Conservation (phyloP, 1,140 invertebrate genomes). For the Bilobella aurantiaca region DNA sequence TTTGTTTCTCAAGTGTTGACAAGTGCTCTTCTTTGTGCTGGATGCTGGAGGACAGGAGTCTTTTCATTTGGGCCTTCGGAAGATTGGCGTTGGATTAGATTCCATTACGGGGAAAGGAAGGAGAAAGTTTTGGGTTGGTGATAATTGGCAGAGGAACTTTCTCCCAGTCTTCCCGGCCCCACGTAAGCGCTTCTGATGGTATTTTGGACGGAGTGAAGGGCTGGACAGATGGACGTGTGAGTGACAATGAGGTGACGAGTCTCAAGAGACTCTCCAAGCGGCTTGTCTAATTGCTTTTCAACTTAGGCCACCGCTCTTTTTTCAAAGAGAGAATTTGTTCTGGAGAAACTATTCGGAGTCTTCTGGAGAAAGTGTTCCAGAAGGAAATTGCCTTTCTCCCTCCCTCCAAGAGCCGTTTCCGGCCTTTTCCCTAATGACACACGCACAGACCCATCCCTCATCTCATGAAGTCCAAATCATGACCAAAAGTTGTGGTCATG, state of each 20-base stretch:
- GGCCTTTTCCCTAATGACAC: neutral
- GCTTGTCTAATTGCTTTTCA: constrained; percentile 6
- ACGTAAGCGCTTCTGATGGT: neutral
- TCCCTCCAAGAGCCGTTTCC: neutral
- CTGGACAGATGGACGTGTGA: neutral
- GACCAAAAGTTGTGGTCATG: too few species aligned
- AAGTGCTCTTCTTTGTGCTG: neutral
- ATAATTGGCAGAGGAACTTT: neutral
- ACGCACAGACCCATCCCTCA: neutral
- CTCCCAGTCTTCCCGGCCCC: neutral
- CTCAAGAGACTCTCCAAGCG: constrained; percentile 5
- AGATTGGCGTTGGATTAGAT: neutral
- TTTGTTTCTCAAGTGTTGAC: constrained; percentile 3
- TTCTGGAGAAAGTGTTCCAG: neutral
- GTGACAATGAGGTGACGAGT: constrained; percentile 8
- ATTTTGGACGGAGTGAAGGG: neutral
- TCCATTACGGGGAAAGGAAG: neutral
- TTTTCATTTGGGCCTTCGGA: too few species aligned
- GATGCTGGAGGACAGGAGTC: neutral
- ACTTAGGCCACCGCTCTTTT: too few species aligned
- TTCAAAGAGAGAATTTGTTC: too few species aligned
- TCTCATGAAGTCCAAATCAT: too few species aligned
- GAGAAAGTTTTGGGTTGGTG: constrained; percentile 5
- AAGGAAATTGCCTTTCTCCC: constrained; percentile 5
- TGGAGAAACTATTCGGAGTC: too few species aligned